phyloP scores from a whole-genome alignment of 2,888 invertebrate genomes.

The Oscheius sp. region DNA sequence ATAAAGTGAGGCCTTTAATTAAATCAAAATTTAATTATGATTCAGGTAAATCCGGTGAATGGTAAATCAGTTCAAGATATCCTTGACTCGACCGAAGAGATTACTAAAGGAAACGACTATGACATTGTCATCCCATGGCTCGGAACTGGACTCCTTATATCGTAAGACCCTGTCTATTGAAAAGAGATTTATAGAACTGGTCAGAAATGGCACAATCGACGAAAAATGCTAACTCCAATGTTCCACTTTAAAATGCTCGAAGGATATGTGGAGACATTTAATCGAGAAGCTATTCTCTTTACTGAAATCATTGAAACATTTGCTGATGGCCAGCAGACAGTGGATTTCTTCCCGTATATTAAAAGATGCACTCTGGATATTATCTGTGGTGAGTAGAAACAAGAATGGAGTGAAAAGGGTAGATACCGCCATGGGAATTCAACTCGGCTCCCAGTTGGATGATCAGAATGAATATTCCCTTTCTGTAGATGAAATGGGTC shows the following conservation, averaged over 20 bases:
- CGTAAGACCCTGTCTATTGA: slow-evolving; percentile 13
- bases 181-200: slow-evolving; percentile 69
- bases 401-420: background rate
- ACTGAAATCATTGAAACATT: slow-evolving; percentile 68
- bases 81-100: slow-evolving; percentile 66
- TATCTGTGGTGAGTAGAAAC: slow-evolving; percentile 58
- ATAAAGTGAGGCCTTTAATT: background rate
- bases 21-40: background rate
- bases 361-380: slow-evolving; percentile 75
- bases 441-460: slow-evolving; percentile 58
- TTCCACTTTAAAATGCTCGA: slow-evolving; percentile 74
- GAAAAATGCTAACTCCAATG: slow-evolving; percentile 74
- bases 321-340: slow-evolving; percentile 59
- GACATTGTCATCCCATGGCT: slow-evolving; percentile 72
- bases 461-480: slow-evolving; percentile 57
- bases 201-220: slow-evolving; percentile 72
- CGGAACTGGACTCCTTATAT: slow-evolving; percentile 73
- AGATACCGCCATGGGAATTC: slow-evolving; percentile 67
- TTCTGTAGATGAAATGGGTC: slow-evolving; percentile 50
- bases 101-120: slow-evolving; percentile 72
- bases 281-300: slow-evolving; percentile 51
- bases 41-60: slow-evolving; percentile 5
- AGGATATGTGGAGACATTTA: slow-evolving; percentile 70
- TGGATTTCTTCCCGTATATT: slow-evolving; percentile 73
- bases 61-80: slow-evolving; percentile 42